Evolutionary conservation across 2,797 vertebrate genomes (phyloP).

Genomic region (Gorsachius magnificus): DNA sequence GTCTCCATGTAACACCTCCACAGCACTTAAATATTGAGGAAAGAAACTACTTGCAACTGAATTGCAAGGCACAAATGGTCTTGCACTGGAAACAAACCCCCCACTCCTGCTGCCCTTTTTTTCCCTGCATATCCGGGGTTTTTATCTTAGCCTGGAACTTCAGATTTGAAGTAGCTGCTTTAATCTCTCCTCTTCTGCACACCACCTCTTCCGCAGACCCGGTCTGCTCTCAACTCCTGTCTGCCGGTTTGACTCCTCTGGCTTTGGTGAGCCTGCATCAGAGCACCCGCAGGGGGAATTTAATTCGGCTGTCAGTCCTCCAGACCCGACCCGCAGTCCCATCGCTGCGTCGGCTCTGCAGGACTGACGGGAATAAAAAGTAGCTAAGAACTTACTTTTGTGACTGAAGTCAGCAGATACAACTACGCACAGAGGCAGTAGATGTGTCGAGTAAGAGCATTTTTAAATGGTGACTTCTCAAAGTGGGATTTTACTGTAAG

Average conservation of each 20-base stretch:
- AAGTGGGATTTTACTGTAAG: constrained; percentile 44
- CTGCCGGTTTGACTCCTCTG: not conserved
- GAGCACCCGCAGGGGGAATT: not conserved
- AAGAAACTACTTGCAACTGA: not conserved
- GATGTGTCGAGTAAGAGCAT: constrained; percentile 37
- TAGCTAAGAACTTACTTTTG: constrained; percentile 30
- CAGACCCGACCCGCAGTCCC: not conserved
- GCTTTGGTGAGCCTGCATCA: not conserved
- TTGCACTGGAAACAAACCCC: not conserved
- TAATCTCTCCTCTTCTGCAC: not conserved
- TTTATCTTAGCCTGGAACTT: not conserved
- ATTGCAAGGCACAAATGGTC: not conserved
- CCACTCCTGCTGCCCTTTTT: fast-evolving
- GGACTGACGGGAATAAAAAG: constrained; percentile 37
- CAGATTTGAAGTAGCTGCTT: not conserved
- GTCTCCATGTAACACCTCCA: not conserved
- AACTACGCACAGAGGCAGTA: not conserved
- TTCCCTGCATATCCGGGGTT: not conserved
- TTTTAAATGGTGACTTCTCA: constrained; percentile 47
- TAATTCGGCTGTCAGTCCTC: not conserved
- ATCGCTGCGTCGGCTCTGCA: not conserved
- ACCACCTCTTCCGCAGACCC: not conserved
- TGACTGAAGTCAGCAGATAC: constrained; percentile 57
- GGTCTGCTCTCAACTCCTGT: not conserved
- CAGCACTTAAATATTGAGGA: not conserved